Base-by-base conservation (phyloP, 1,140 invertebrate species). In the Coenobita brevimanus region DNA sequence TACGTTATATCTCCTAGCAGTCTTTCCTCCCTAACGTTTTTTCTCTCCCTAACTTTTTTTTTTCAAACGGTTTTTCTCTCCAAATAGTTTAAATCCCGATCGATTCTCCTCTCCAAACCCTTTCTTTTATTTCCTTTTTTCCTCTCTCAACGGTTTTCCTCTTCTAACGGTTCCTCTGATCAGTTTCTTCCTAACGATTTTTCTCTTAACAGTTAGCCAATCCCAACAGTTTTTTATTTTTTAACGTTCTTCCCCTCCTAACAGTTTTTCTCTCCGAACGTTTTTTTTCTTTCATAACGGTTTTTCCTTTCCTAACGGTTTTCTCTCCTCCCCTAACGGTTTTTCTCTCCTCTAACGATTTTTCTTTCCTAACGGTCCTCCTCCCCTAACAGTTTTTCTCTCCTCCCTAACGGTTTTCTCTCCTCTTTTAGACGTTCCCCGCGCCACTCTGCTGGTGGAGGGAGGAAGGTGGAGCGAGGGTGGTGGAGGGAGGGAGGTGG, bases 401-500 rank as follows among this genome's bases (percentile, higher is more conserved):
- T 17, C 17, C 46, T 50, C 46, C 6, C 17, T 50, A 50, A 50
- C 46, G 46, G 46, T 50, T 8, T 50, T 50, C 17, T 50, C 17
- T 50, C 17, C 46, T 50, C 36, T 13, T 1, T 27, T 6, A 46
- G 80, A 38, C n/a, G 62, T 64, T 10, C 36, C n/a, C 3, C 24
- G 41, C n/a, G 62, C 36, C 8, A 64, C 24, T 13, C 21, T 41
- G 80, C 10, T 21, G 41, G 57, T 62, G 30, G 80, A 62, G 57
- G 79, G 60, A 38, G 79, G 79, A 15, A 41, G 79, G 33, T n/a
- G 54, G 27, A 64, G 79, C 6, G 33, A 62, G 15, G 78, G 38
- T 1, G 41, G 57, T 27, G 79, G 79, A 81, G 79, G 79, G 27
- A 81, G 79, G 30, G 79, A 62, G 10, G 79, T 81, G 21, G 50